phyloP scores from a whole-genome alignment of 2,797 vertebrate species.

The Acrossocheilus wenchowensis region DNA sequence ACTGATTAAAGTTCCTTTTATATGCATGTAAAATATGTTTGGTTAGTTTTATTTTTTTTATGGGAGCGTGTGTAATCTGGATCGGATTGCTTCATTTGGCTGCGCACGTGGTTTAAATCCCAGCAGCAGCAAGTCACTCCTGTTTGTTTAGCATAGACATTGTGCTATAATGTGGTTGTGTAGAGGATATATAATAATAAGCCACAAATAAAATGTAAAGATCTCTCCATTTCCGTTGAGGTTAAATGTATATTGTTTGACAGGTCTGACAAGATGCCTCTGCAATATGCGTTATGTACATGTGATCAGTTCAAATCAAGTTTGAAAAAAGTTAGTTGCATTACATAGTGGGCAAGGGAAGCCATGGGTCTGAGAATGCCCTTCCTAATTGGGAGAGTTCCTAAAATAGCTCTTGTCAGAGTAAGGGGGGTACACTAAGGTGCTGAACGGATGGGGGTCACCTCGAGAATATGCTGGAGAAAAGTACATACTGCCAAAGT shows the following conservation, averaged over 20 bases:
- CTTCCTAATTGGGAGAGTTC: constrained; percentile 68
- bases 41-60: neutral
- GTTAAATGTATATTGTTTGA: neutral
- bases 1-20: neutral
- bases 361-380: constrained; percentile 63
- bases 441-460: constrained; percentile 44
- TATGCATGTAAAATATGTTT: neutral
- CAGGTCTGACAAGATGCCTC: neutral
- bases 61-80: neutral
- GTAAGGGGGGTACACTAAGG: constrained; percentile 20
- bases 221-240: neutral
- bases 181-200: neutral
- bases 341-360: constrained; percentile 30
- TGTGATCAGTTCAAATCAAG: neutral
- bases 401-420: constrained; percentile 75
- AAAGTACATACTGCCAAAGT: neutral
- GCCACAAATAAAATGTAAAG: neutral
- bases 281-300: neutral
- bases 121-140: neutral
- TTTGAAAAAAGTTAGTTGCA: neutral
- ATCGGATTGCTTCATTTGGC: neutral
- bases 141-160: constrained; percentile 3
- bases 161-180: neutral
- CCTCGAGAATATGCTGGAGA: constrained; percentile 33
- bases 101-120: constrained; percentile 44